These are phyloP conservation scores for Limenitis camilla DNA, from an alignment of 2,888 invertebrate species.

Conservation along the genomic window DNA sequence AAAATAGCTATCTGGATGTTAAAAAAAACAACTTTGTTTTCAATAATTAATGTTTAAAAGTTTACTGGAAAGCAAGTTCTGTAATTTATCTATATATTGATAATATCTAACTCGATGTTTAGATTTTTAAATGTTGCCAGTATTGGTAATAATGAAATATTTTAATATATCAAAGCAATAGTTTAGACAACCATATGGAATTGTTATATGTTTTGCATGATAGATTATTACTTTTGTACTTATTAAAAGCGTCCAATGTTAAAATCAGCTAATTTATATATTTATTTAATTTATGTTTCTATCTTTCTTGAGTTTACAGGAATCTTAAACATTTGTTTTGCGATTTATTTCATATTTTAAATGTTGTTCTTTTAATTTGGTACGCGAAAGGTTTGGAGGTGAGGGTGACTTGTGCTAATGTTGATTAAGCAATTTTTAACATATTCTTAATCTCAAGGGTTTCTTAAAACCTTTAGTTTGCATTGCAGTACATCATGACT, in stretches of 20 bases:
- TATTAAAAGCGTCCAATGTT: slow-evolving; percentile 52
- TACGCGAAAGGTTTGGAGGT: slow-evolving; percentile 27
- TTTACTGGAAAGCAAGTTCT: no score
- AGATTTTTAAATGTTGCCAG: slow-evolving; percentile 6
- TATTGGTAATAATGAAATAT: slow-evolving; percentile 6
- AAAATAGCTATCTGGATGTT: no score
- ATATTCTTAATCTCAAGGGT: neutral
- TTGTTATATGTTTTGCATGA: slow-evolving; percentile 6
- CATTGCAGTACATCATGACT: no score
- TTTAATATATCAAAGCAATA: slow-evolving; percentile 10
- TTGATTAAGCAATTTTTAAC: neutral
- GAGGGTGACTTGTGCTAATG: slow-evolving; percentile 15
- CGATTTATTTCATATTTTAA: slow-evolving; percentile 34
- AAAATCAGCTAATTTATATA: slow-evolving; percentile 19
- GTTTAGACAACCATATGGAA: slow-evolving; percentile 3
- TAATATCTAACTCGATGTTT: neutral
- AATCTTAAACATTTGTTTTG: slow-evolving; percentile 11
- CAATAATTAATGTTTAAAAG: no score
- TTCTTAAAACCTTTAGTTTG: neutral
- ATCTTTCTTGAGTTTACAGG: slow-evolving; percentile 10
- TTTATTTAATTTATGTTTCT: slow-evolving; percentile 20
- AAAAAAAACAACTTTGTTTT: no score
- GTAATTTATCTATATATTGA: neutral
- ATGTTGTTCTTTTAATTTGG: slow-evolving; percentile 28
- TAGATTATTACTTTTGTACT: slow-evolving; percentile 40